Evolutionary conservation across 2,888 invertebrate genomes (phyloP), one percentile per base, ranked within the genome.

Genomic region (Stenichneumon culpator): DNA sequence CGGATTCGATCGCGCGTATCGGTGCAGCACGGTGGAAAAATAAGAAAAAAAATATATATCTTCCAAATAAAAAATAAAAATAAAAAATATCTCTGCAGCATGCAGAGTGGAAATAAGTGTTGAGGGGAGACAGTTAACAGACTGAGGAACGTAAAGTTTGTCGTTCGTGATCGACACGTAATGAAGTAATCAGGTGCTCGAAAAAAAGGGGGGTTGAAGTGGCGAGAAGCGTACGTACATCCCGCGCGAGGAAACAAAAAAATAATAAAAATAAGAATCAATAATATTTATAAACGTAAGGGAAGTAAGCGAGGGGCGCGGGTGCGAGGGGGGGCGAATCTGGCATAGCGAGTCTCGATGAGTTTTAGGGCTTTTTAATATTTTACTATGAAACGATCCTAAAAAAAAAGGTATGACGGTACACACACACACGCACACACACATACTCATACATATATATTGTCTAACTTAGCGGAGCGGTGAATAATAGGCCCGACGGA

Each of bases 311-410:
- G 84, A 80, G 82, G 81, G 63, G 57, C 63, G 73, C 65, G 83
- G 81, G 82, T 86, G 83, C 73, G 82, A 84, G 72, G 72, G 81
- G 81, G 50, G 50, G 74, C 84, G 68, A 81, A 79, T 68, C 32
- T 79, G 79, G 79, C 47, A 74, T 73, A 81, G 67, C 70, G 60
- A 63, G 78, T 79, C 83, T 63, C 83, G 80, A 68, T 83, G 77
- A 86, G 83, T 78, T 84, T 80, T 83, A 87, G 83, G 90, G 87
- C 88, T 90, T 90, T 91, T 91, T 92, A 92, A 90, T 92, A 92
- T 92, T 92, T 92, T 92, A 92, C 90, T 91, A 92, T 91, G 88
- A 88, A 86, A 87, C 82, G 85, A 90, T 89, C 87, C 87, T 90
- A 89, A 79, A 81, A 79, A 81, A 74, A 78, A 63, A 74, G 36